Conservation (phyloP, 2,888 invertebrate species). For the Drosophila hamatofila region DNA sequence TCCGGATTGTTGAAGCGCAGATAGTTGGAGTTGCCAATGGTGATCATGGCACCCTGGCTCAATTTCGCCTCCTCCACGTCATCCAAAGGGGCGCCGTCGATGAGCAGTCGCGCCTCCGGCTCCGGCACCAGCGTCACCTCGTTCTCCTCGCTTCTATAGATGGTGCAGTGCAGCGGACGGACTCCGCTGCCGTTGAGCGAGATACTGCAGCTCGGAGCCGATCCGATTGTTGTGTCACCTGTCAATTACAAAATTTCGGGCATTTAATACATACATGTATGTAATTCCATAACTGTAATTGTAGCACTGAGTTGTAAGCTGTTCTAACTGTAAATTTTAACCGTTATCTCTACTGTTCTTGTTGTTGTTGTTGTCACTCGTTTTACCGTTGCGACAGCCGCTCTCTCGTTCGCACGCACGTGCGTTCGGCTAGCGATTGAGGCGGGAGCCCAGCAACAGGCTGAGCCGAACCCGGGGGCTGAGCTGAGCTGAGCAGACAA, state of each 20-base stretch:
- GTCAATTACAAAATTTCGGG: constrained; percentile 57
- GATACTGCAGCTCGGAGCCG: constrained; percentile 92
- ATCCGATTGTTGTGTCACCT: constrained; percentile 94
- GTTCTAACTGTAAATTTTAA: constrained; percentile 12
- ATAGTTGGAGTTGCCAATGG: constrained; percentile 95
- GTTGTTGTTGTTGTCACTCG: background rate
- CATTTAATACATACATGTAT: no score
- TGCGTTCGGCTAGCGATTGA: constrained; percentile 20
- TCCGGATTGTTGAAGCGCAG: constrained; percentile 97
- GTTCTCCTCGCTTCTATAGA: constrained; percentile 92
- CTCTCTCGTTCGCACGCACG: constrained; percentile 16
- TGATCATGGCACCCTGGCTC: constrained; percentile 96
- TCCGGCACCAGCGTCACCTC: constrained; percentile 94
- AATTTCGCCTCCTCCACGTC: constrained; percentile 89
- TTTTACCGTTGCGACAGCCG: background rate
- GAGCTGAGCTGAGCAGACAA: constrained; percentile 3
- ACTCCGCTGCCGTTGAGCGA: constrained; percentile 94
- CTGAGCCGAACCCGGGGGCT: constrained; percentile 12
- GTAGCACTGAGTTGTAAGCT: background rate
- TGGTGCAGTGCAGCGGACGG: constrained; percentile 93
- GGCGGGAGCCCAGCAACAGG: constrained; percentile 1
- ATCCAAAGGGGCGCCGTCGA: constrained; percentile 91
- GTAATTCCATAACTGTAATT: constrained; percentile 18
- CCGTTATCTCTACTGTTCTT: background rate
- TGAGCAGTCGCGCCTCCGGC: constrained; percentile 88